A percentile compares a stretch with the other conserved stretches of the same genome.
phyloP scores from a whole-genome alignment of 2,888 invertebrate genomes.

The Athetis lepigone region DNA sequence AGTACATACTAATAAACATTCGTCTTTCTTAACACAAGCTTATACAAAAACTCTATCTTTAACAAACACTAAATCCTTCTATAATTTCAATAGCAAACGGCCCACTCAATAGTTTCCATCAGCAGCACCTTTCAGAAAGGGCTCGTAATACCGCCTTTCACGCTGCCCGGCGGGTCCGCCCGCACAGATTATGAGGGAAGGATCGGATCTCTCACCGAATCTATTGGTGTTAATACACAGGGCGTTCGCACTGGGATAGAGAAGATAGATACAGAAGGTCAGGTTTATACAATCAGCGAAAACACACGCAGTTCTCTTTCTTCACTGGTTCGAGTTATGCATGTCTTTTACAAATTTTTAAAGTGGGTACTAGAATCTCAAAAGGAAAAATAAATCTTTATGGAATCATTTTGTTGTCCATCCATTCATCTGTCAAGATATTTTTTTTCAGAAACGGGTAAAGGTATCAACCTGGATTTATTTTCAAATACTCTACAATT shows the following conservation, averaged over 20 bases:
- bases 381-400: too few species aligned
- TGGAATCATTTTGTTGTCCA: too few species aligned
- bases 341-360: too few species aligned
- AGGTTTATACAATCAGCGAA: not conserved
- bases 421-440: too few species aligned
- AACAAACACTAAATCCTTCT: not conserved
- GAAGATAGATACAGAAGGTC: slow-evolving; percentile 2
- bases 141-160: slow-evolving; percentile 27
- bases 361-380: too few species aligned
- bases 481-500: too few species aligned
- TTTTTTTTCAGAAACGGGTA: too few species aligned
- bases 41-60: not conserved
- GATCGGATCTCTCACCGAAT: slow-evolving; percentile 36
- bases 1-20: too few species aligned
- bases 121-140: slow-evolving; percentile 18
- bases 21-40: too few species aligned
- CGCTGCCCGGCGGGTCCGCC: slow-evolving; percentile 7
- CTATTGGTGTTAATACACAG: slow-evolving; percentile 38
- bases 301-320: not conserved
- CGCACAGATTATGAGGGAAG: slow-evolving; percentile 36
- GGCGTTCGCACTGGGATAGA: too few species aligned
- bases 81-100: slow-evolving; percentile 16
- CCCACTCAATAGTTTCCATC: slow-evolving; percentile 24
- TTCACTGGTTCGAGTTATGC: too few species aligned
- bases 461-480: too few species aligned